Conservation (phyloP, 1,140 invertebrate genomes). For the Drosophila mojavensis region DNA sequence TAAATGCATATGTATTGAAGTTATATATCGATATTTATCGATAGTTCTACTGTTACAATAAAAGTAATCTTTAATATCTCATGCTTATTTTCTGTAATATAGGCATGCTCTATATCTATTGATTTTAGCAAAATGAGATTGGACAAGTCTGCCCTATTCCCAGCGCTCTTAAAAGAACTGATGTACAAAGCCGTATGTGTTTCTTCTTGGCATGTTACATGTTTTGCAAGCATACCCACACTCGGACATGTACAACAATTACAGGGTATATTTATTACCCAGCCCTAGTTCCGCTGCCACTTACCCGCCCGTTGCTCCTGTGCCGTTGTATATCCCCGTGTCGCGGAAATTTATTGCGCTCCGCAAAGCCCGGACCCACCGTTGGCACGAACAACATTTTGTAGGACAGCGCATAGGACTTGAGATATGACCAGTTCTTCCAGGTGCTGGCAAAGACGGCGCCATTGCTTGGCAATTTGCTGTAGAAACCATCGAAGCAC, state of each 20-base stretch:
- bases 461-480: constrained; percentile 87
- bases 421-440: constrained; percentile 87
- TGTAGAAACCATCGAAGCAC: constrained; percentile 88
- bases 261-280: not conserved
- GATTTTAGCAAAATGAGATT: too few relatives aligned
- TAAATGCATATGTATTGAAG: too few relatives aligned
- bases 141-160: too few relatives aligned
- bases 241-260: not conserved
- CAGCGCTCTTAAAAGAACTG: too few relatives aligned
- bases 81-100: too few relatives aligned
- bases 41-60: too few relatives aligned
- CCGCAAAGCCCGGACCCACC: constrained; percentile 87
- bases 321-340: constrained; percentile 86
- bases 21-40: not conserved
- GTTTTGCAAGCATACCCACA: too few relatives aligned
- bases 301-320: constrained; percentile 85
- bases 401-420: constrained; percentile 86
- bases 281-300: not conserved
- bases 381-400: constrained; percentile 86
- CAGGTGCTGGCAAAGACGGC: constrained; percentile 87
- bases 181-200: too few relatives aligned
- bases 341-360: constrained; percentile 86
- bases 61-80: too few relatives aligned
- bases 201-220: too few relatives aligned
- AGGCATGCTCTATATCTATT: too few relatives aligned